Percentiles rank a stretch among this genome's conserved stretches.
Evolutionary conservation across 2,797 vertebrate species (phyloP).

Genomic region (Sebastes melanostomus): DNA sequence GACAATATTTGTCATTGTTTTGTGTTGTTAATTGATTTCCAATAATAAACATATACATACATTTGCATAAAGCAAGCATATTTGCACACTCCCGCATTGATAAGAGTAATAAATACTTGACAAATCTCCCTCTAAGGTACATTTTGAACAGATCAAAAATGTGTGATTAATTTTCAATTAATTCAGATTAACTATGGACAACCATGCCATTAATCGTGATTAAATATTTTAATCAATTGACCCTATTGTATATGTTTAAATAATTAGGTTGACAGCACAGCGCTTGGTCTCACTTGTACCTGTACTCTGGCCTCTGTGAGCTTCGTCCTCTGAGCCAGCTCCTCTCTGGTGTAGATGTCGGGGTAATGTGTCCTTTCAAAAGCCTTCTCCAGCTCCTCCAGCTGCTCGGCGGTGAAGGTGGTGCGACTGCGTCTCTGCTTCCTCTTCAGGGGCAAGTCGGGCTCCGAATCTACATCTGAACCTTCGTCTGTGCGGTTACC

Average conservation of each 20-base stretch:
- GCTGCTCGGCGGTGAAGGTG: slow-evolving; percentile 97
- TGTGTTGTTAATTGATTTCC: too few species aligned
- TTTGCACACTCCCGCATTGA: too few species aligned
- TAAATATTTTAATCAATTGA: too few species aligned
- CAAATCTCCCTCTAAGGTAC: too few species aligned
- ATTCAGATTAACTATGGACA: too few species aligned
- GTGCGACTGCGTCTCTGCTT: slow-evolving; percentile 98
- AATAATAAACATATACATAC: too few species aligned
- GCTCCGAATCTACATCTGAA: slow-evolving; percentile 96
- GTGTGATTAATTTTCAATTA: too few species aligned
- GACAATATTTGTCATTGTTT: too few species aligned
- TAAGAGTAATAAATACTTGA: too few species aligned
- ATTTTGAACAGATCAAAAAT: too few species aligned
- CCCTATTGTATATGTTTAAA: not conserved
- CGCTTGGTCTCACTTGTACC: slow-evolving; percentile 58
- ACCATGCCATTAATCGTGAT: too few species aligned
- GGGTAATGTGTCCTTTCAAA: slow-evolving; percentile 99
- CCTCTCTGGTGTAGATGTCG: slow-evolving; percentile 97
- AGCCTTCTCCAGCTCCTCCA: slow-evolving; percentile 98
- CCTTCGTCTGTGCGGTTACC: slow-evolving; percentile 95
- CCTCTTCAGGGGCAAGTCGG: slow-evolving; percentile 95
- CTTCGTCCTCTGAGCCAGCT: slow-evolving; percentile 97
- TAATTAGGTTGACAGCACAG: not conserved
- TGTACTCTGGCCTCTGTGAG: slow-evolving; percentile 97
- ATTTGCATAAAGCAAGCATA: too few species aligned